Conservation (phyloP, 2,888 invertebrate genomes). For the Plebejus melissa region DNA sequence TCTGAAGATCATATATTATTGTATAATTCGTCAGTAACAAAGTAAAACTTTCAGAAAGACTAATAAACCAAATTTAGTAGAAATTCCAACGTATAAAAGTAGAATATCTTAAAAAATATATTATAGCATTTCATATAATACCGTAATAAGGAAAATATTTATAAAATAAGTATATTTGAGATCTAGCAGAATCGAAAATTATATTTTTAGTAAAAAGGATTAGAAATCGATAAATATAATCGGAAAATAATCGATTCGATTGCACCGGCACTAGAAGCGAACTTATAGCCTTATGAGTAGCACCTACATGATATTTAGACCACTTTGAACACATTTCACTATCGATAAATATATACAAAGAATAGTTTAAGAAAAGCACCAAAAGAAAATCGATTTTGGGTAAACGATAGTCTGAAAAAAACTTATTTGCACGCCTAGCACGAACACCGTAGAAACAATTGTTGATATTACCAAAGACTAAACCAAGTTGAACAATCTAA, state of each 20-base stretch:
- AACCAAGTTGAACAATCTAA: neutral
- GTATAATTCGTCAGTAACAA: neutral
- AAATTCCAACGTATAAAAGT: neutral
- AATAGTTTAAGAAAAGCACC: conserved; percentile 27
- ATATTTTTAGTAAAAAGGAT: neutral
- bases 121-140: neutral
- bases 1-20: neutral
- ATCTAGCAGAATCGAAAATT: conserved; percentile 20
- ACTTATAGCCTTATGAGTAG: conserved; percentile 42
- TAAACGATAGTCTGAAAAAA: neutral
- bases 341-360: conserved; percentile 28
- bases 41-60: conserved; percentile 2
- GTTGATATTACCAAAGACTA: neutral
- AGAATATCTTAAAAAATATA: neutral
- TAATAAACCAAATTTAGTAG: neutral
- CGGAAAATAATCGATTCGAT: conserved; percentile 20
- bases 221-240: conserved; percentile 25
- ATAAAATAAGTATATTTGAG: conserved; percentile 23
- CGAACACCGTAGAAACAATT: neutral
- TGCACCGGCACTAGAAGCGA: conserved; percentile 25
- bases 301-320: conserved; percentile 70
- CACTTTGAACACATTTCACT: conserved; percentile 60
- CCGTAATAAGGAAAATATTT: conserved; percentile 10
- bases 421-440: neutral
- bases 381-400: conserved; percentile 13